These are phyloP conservation scores for Archegozetes longisetosus DNA, from an alignment of 1,140 invertebrate genomes.

Conservation along the genomic window DNA sequence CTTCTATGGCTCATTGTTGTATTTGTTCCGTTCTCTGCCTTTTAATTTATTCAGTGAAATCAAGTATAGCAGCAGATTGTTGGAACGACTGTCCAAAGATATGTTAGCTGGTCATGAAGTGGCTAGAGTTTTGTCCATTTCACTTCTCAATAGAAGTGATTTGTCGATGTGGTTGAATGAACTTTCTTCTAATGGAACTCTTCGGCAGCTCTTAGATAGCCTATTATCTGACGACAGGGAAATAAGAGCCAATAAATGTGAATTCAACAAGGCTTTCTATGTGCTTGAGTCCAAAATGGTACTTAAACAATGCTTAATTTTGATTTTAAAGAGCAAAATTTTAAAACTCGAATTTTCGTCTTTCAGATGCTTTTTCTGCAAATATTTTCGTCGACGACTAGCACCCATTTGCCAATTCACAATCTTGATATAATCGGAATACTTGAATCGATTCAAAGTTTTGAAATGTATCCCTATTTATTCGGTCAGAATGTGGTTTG, in stretches of 20 bases:
- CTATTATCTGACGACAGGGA: constrained; percentile 15
- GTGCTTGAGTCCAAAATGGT: constrained; percentile 19
- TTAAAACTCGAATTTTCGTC: neutral
- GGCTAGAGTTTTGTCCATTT: constrained; percentile 16
- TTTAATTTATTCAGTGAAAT: constrained; percentile 9
- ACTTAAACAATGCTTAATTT: neutral
- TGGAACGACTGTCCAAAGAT: constrained; percentile 18
- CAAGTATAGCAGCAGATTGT: constrained; percentile 9
- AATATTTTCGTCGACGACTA: constrained; percentile 3
- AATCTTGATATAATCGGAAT: constrained; percentile 13
- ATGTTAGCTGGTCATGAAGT: constrained; percentile 18
- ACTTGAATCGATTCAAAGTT: constrained; percentile 13
- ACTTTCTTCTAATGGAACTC: constrained; percentile 13
- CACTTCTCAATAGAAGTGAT: constrained; percentile 16
- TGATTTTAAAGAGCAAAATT: neutral
- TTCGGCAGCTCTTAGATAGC: constrained; percentile 17
- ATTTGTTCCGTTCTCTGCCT: constrained; percentile 13
- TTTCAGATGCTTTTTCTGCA: constrained; percentile 15
- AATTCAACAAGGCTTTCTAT: constrained; percentile 19
- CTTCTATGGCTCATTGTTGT: constrained; percentile 14
- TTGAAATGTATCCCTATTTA: constrained; percentile 16
- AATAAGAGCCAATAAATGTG: constrained; percentile 14
- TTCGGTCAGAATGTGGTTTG: constrained; percentile 15
- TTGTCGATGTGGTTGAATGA: constrained; percentile 15
- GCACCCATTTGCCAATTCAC: constrained; percentile 1